Conservation (phyloP, 1,140 invertebrate genomes). For the Apis cerana region DNA sequence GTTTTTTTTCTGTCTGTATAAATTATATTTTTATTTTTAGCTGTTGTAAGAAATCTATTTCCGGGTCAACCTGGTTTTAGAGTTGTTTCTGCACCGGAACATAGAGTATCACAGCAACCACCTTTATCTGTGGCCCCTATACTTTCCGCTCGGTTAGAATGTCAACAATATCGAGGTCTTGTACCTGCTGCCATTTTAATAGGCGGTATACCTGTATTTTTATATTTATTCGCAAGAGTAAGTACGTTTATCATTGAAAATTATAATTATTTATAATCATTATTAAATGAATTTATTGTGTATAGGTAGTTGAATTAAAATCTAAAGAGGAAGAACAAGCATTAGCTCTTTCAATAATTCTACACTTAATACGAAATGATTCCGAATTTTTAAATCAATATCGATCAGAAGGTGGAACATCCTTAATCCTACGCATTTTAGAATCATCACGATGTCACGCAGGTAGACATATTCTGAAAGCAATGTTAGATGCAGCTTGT, state of each 20-base stretch:
- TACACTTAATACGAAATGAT: conserved; percentile 81
- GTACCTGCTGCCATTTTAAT: conserved; percentile 82
- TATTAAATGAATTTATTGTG: neutral
- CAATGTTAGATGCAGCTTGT: conserved; percentile 83
- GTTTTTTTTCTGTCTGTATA: neutral
- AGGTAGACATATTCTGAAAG: conserved; percentile 82
- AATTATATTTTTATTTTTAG: conserved; percentile 50
- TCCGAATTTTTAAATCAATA: conserved; percentile 81
- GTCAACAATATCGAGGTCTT: conserved; percentile 81
- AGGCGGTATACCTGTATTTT: conserved; percentile 83
- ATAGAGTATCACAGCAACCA: conserved; percentile 79
- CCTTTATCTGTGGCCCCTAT: conserved; percentile 78
- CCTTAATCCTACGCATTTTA: conserved; percentile 82
- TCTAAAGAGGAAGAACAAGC: conserved; percentile 83
- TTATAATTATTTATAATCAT: neutral
- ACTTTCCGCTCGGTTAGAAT: conserved; percentile 71
- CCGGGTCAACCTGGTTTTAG: conserved; percentile 80
- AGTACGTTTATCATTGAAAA: conserved; percentile 8
- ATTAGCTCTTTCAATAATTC: conserved; percentile 81
- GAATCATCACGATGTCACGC: conserved; percentile 80
- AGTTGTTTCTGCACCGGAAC: conserved; percentile 76
- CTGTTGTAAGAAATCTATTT: conserved; percentile 78
- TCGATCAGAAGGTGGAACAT: conserved; percentile 77
- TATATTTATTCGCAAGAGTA: conserved; percentile 85
- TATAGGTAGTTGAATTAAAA: conserved; percentile 83